Evolutionary conservation across 1,140 invertebrate genomes (phyloP).

Genomic region (Spodoptera litura): DNA sequence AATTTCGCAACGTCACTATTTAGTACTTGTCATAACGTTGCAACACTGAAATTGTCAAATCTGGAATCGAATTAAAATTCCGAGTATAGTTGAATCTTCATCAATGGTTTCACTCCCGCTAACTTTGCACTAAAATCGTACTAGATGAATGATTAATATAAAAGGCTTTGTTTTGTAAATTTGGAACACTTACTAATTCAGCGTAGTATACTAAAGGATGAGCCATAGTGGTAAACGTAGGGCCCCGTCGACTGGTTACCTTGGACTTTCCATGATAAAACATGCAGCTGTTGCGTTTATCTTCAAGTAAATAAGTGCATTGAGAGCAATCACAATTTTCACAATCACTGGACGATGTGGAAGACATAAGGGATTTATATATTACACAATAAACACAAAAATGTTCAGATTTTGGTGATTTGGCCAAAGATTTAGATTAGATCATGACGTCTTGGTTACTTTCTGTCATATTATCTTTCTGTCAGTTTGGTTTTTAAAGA

Average conservation of each 20-base stretch:
- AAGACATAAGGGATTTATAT: constrained; percentile 50
- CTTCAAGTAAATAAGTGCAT: constrained; percentile 28
- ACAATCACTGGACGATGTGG: constrained; percentile 57
- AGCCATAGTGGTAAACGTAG: constrained; percentile 49
- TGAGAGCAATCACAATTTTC: constrained; percentile 43
- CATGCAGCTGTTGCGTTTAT: constrained; percentile 1
- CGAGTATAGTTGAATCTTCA: too few species aligned
- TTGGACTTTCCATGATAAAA: not conserved
- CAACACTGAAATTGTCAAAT: too few species aligned
- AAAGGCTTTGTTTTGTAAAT: not conserved
- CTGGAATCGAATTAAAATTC: too few species aligned
- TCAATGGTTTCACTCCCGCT: too few species aligned
- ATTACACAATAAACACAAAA: constrained; percentile 11
- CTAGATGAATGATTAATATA: too few species aligned
- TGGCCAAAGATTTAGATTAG: constrained; percentile 2
- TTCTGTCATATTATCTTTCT: not conserved
- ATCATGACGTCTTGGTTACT: not conserved
- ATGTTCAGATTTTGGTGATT: constrained; percentile 9
- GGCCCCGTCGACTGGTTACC: not conserved
- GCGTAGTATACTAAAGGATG: constrained; percentile 69
- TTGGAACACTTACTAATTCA: constrained; percentile 61
- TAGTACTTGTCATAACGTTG: too few species aligned
- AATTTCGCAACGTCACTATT: too few species aligned
- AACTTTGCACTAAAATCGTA: too few species aligned
- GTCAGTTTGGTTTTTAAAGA: too few species aligned